Base-by-base conservation (phyloP, 2,113 vertebrate species). In the Globicephala melas region DNA sequence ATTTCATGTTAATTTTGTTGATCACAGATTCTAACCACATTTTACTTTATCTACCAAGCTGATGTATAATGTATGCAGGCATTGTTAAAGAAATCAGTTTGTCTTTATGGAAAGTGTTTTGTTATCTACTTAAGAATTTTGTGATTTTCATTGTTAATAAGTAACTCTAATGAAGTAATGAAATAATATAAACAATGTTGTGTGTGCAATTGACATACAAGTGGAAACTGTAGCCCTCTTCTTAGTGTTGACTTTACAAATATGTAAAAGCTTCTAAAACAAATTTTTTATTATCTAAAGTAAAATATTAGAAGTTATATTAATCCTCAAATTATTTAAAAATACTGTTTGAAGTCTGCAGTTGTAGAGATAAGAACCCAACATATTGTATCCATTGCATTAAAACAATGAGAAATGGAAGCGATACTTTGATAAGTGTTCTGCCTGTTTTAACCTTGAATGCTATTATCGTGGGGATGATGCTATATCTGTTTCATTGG, bases 391-490 rank as follows among this genome's bases (percentile, higher is more conserved):
- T 99, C 98, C 98, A 99, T 98, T 99, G 98, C 98, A 99, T 99
- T 99, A 99, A 99, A 99, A 99, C 98, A 97, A 98, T 98, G 98
- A 98, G 98, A 98, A 99, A 98, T 98, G 98, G 98, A 97, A 98
- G 98, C 98, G 99, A 99, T 99, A 99, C 98, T 99, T 99, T 99
- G 99, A 99, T 99, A 99, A 99, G 99, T 99, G 99, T 99, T 99
- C 98, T 98, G 98, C 99, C 99, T 99, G 99, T 98, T 99, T 99
- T 99, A 99, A 99, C 99, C 99, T 99, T 99, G 99, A 99, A 99
- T 99, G 99, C 99, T 98, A 87, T 99, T 99, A 98, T 98, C 96
- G 81, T 97, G 60, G 62, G 18, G 96, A 97, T 98, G 98, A 98
- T 98, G 98, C 98, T 99, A 88, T 99, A 99, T 99, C 99, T 99